Evolutionary conservation across 2,888 invertebrate genomes (phyloP), one percentile per base, ranked within the genome.

Genomic region (Eupithecia abbreviata): DNA sequence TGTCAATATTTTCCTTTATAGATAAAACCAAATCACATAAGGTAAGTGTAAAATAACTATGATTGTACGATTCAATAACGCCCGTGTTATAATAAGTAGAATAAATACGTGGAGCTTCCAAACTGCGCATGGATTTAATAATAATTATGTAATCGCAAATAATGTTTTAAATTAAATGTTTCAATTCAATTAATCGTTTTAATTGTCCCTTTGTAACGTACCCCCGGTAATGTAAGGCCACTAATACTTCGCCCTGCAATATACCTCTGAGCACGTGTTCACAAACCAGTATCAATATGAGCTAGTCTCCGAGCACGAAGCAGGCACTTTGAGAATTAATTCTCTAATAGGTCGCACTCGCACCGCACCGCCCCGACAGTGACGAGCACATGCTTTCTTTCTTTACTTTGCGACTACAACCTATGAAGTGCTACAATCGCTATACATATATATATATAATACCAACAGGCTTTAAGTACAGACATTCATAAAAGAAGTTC

Each of bases 41-140:
- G 9, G 42, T 68, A 71, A 73, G 76, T 76, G 73, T 78, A 74
- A 72, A 55, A 76, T 74, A 76, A 49, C 66, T 76, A 74, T 78
- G 76, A 78, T 78, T 78, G 15, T 68, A 42, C 72, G 78, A 78
- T 78, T 78, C 12, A 76, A 76, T 78, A n/a, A 65, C 9, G n/a
- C 55, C 51, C 66, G 71, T 74, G 65, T 74, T 71, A 42, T 15
- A 66, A 4, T n/a, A 55, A 49, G 43, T 66, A 74, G 65, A 78
- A 78, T 78, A 76, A 76, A 76, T 76, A 78, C 65, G 72, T 78
- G 78, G 76, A 78, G 69, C 67, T 70, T 66, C 78, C 66, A 12
- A 76, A 74, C 58, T 73, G 78, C 78, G 78, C 78, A 78, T 78
- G 78, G 42, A 71, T 47, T 51, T 67, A 30, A 66, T 30, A 58